phyloP scores from a whole-genome alignment of 1,140 invertebrate genomes.

The Hirudo medicinalis region DNA sequence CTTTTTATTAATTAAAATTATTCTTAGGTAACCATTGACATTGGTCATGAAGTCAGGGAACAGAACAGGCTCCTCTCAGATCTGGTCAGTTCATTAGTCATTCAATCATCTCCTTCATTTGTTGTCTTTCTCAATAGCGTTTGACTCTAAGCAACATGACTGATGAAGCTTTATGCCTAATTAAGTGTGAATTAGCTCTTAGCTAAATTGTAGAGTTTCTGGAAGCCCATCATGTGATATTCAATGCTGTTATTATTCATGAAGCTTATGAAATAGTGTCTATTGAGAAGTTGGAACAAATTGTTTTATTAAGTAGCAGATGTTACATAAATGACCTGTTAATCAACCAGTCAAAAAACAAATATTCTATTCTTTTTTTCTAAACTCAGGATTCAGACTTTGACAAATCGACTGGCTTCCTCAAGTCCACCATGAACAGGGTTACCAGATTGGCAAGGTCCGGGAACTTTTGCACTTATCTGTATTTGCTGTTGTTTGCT shows the following conservation, averaged over 20 bases:
- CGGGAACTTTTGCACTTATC: not conserved
- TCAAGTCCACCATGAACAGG: conserved; percentile 9
- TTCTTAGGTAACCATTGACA: conserved; percentile 12
- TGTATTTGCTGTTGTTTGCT: conserved; percentile 14
- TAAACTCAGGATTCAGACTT: conserved; percentile 1
- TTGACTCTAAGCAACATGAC: too few relatives aligned
- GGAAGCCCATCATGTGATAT: not conserved
- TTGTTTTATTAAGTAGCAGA: not conserved
- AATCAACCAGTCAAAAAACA: not conserved
- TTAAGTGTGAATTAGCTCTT: not conserved
- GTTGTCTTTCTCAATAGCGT: too few relatives aligned
- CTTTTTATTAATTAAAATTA: not conserved
- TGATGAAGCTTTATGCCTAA: too few relatives aligned
- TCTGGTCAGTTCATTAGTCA: not conserved
- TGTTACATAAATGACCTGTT: not conserved
- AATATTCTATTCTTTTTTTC: not conserved
- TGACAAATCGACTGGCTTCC: conserved; percentile 6
- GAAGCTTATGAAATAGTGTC: not conserved
- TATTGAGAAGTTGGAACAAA: not conserved
- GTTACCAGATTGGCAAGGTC: not conserved
- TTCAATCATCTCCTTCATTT: too few relatives aligned
- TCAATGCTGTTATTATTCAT: not conserved
- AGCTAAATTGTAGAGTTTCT: not conserved
- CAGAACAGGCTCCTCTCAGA: conserved; percentile 8
- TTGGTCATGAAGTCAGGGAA: conserved; percentile 16